Evolutionary conservation across 2,888 invertebrate species (phyloP), one percentile per base, ranked within the genome.

Genomic region (Deroplatys truncata): DNA sequence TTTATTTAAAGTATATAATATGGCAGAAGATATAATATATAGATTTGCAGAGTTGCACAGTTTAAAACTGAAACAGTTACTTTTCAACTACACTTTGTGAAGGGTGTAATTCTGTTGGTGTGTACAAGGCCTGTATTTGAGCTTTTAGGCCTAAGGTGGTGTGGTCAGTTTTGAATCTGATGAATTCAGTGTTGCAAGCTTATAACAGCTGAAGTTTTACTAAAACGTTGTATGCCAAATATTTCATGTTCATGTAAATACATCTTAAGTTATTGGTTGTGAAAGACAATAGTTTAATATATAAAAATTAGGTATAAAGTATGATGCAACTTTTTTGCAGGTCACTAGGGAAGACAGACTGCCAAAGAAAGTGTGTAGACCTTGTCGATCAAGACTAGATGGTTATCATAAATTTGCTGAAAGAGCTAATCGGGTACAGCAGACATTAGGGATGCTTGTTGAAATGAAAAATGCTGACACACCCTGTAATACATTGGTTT

Each of bases 361-460:
- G n/a, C 90, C 90, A 25, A 90, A 90, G 82, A 90, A 90, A 83
- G 89, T 90, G 13, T 90, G 90, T 49, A 88, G 87, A 20, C 90
- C 90, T 29, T 91, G 91, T 86, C 90, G 89, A 31, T 31, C 88
- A 28, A 85, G 89, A 31, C 84, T 91, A 83, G 90, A 91, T 28
- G 90, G 89, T 82, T 90, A 86, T 35, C 90, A 91, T 56, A 89
- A 84, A 56, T 91, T 91, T 87, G 91, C 90, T 13, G 91, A 90
- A 25, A 86, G 89, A 86, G 90, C 91, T 15, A 89, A 87, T 49
- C 88, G 88, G 86, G 91, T 91, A 15, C 91, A 91, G 43, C 90
- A 90, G 49, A 90, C 89, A 1, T 86, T 91, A 49, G 89, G 88
- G 29, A 83, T 91, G 4, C 86, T 91, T 29, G 28, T 89, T 84